These are phyloP conservation scores for Latrodectus geometricus DNA, from an alignment of 1,140 invertebrate genomes.

Conservation along the genomic window DNA sequence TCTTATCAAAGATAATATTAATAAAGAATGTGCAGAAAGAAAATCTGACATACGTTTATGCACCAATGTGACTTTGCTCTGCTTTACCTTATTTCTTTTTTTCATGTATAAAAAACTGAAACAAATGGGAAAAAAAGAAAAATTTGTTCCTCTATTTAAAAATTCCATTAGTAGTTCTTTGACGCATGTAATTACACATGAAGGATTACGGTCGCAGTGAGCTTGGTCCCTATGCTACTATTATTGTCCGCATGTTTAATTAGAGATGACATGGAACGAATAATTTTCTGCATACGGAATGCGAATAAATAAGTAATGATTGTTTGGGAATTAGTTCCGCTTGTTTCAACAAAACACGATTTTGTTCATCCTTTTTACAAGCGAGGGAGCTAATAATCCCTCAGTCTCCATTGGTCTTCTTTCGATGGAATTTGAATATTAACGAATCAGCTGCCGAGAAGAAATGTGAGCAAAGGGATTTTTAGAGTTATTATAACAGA, in stretches of 20 bases:
- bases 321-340: constrained; percentile 3
- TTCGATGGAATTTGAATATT: background rate
- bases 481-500: background rate
- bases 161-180: constrained; percentile 19
- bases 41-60: too few species aligned
- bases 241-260: constrained; percentile 9
- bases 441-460: background rate
- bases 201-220: background rate
- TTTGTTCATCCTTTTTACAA: constrained; percentile 6
- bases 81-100: background rate
- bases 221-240: background rate
- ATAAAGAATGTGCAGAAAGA: too few species aligned
- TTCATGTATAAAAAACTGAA: background rate
- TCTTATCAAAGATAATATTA: too few species aligned
- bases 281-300: constrained; percentile 4
- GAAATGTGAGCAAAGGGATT: background rate
- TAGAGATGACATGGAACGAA: background rate
- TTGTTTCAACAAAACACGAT: background rate
- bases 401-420: background rate
- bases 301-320: constrained; percentile 8
- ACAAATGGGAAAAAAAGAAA: background rate
- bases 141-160: background rate
- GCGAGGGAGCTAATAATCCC: background rate
- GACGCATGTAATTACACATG: constrained; percentile 14
- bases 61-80: too few species aligned